A percentile compares a stretch with the other conserved stretches of the same genome.
These are phyloP conservation scores for Cebidichthys violaceus DNA, from an alignment of 2,113 vertebrate genomes.

Conservation along the genomic window DNA sequence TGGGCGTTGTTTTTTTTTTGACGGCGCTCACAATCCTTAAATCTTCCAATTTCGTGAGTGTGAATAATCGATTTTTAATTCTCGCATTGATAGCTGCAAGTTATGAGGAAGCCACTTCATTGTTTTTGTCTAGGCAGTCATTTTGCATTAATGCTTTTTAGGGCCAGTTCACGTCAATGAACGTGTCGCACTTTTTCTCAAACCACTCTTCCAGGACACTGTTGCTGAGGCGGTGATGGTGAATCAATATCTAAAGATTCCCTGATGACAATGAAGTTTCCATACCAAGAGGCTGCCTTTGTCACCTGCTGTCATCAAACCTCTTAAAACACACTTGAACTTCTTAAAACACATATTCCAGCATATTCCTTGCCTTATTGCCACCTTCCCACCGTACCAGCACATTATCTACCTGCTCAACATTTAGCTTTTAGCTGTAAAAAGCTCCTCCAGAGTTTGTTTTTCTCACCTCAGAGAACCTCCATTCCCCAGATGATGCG, in stretches of 20 bases:
- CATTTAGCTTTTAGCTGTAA: slow-evolving; percentile 18
- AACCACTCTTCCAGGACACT: slow-evolving; percentile 38
- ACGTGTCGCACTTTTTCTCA: not conserved
- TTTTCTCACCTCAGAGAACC: not conserved
- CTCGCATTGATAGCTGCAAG: not conserved
- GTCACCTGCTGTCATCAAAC: slow-evolving; percentile 30
- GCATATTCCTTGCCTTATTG: slow-evolving; percentile 47
- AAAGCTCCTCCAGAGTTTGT: slow-evolving; percentile 11
- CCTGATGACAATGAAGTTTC: slow-evolving; percentile 37
- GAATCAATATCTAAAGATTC: slow-evolving; percentile 4
- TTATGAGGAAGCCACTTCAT: not conserved
- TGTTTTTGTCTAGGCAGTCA: slow-evolving; percentile 31
- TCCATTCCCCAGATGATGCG: slow-evolving; percentile 87
- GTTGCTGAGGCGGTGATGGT: not conserved
- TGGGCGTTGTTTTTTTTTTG: not conserved
- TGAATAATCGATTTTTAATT: slow-evolving; percentile 2
- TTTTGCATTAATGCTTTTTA: not conserved
- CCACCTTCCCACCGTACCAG: slow-evolving; percentile 39
- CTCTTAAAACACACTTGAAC: slow-evolving; percentile 28
- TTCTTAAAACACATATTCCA: slow-evolving; percentile 12
- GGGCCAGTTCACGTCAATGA: not conserved
- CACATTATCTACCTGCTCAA: slow-evolving; percentile 18
- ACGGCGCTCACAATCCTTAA: not conserved
- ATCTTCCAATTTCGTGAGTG: slow-evolving; percentile 7
- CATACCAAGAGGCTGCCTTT: slow-evolving; percentile 18